Conservation (phyloP, 2,113 vertebrate species). For the Elephas maximus region DNA sequence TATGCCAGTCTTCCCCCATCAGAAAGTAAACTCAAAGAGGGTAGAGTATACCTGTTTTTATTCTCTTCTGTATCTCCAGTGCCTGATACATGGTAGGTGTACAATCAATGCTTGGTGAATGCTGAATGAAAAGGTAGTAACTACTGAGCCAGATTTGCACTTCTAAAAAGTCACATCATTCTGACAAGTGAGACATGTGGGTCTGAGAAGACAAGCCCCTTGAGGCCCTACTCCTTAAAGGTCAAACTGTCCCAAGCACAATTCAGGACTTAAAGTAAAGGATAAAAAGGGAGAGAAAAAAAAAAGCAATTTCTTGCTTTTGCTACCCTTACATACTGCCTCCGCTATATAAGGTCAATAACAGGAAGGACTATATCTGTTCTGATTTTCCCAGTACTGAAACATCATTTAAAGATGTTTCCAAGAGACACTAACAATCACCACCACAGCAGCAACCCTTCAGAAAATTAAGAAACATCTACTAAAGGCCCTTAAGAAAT, state of each 20-base stretch:
- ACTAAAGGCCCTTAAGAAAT: background rate
- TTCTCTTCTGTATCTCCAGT: background rate
- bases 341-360: background rate
- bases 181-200: background rate
- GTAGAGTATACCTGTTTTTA: background rate
- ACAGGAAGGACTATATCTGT: background rate
- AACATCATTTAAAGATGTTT: background rate
- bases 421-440: background rate
- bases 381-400: background rate
- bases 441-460: background rate
- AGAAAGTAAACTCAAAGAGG: background rate
- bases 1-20: background rate
- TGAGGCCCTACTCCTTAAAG: background rate
- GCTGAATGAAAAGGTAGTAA: background rate
- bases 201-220: background rate
- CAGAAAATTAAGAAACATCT: background rate
- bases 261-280: slow-evolving; percentile 40
- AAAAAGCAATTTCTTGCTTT: background rate
- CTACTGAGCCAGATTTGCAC: background rate
- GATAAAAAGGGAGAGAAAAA: background rate
- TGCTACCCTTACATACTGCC: background rate
- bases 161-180: background rate
- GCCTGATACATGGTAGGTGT: background rate
- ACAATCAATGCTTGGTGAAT: background rate
- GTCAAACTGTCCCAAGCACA: background rate